These are phyloP conservation scores for Gymnoscopelus braueri DNA, from an alignment of 2,797 vertebrate species.

Conservation along the genomic window DNA sequence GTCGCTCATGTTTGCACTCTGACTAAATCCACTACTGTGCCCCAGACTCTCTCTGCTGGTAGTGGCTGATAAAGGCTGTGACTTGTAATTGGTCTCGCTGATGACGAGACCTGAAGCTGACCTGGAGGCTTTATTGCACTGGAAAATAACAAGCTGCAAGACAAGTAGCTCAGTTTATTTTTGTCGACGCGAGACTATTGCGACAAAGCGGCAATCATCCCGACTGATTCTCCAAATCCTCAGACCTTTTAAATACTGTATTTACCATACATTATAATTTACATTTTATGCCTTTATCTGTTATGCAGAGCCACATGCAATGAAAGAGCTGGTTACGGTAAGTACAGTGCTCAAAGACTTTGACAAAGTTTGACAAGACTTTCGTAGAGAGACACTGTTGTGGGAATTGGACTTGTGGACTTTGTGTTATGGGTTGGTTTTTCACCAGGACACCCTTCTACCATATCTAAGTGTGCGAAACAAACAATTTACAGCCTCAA, in stretches of 20 bases:
- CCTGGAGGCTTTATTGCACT: slow-evolving; percentile 18
- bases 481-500: too few relatives aligned
- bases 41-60: slow-evolving; percentile 45
- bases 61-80: slow-evolving; percentile 34
- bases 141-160: slow-evolving; percentile 29
- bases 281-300: background rate
- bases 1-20: slow-evolving; percentile 54
- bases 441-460: too few relatives aligned
- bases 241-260: background rate
- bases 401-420: background rate
- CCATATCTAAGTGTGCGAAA: too few relatives aligned
- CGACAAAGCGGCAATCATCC: slow-evolving; percentile 10
- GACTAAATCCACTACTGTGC: slow-evolving; percentile 49
- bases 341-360: background rate
- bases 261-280: slow-evolving; percentile 14
- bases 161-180: slow-evolving; percentile 10
- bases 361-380: background rate
- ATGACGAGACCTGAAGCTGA: slow-evolving; percentile 8
- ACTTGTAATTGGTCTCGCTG: slow-evolving; percentile 28
- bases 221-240: background rate
- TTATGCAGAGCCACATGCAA: slow-evolving; percentile 5
- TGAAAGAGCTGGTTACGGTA: background rate
- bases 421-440: too few relatives aligned
- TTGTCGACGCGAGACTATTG: slow-evolving; percentile 33
- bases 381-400: background rate